A percentile compares a stretch with the other conserved stretches of the same genome.
These are phyloP conservation scores for Himantopus leucocephalus DNA, from an alignment of 2,113 vertebrate genomes.

Conservation along the genomic window DNA sequence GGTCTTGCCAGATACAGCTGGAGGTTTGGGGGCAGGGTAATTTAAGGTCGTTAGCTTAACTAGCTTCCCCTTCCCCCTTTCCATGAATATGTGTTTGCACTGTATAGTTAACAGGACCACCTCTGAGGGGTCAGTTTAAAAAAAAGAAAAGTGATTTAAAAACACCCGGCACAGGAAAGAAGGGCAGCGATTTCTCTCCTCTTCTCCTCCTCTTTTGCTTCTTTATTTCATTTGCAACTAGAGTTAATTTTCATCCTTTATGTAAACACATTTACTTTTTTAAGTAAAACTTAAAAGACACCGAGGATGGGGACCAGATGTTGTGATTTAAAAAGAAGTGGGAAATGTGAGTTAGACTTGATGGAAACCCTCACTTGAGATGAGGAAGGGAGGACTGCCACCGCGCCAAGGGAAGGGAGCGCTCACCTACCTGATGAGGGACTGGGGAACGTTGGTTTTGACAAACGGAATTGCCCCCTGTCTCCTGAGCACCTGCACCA, in stretches of 20 bases:
- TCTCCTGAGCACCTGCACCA: conserved; percentile 87
- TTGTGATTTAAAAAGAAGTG: not conserved
- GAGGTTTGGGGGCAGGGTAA: not conserved
- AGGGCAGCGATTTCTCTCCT: not conserved
- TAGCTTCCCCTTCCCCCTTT: not conserved
- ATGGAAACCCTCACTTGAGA: not conserved
- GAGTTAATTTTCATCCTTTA: not conserved
- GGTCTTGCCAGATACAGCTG: not conserved
- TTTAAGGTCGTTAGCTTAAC: not conserved
- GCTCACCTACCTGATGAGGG: conserved; percentile 80
- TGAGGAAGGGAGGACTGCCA: not conserved
- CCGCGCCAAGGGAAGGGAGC: fast-evolving
- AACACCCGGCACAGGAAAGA: not conserved
- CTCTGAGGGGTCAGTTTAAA: not conserved
- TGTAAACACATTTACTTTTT: not conserved
- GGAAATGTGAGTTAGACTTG: not conserved
- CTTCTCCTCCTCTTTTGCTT: not conserved
- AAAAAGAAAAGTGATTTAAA: not conserved
- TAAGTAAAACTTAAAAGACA: not conserved
- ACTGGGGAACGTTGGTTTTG: conserved; percentile 91
- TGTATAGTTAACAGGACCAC: not conserved
- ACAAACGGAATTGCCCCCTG: conserved; percentile 93
- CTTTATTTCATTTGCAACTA: not conserved
- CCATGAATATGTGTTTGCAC: not conserved
- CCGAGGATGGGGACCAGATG: not conserved